These are phyloP conservation scores for Enteromius argenteus DNA, from an alignment of 2,797 vertebrate species.

Conservation along the genomic window DNA sequence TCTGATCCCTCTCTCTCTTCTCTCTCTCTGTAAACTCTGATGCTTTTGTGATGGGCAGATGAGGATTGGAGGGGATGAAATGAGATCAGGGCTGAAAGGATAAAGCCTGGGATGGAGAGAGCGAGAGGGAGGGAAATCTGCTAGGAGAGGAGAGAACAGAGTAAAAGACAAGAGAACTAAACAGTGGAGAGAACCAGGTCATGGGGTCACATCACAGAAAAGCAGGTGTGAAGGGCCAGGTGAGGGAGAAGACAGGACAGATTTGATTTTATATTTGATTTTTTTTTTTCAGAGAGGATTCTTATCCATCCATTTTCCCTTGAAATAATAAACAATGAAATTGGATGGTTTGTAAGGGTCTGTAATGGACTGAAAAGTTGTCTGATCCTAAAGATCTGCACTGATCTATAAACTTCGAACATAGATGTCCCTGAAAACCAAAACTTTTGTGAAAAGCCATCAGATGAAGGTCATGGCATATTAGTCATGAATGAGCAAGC, in stretches of 20 bases:
- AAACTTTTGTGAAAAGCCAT: not conserved
- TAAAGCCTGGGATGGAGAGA: conserved; percentile 78
- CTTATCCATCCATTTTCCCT: not conserved
- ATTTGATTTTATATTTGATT: not conserved
- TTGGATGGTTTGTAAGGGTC: not conserved
- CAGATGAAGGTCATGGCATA: not conserved
- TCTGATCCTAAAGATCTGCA: not conserved
- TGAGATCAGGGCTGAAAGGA: conserved; percentile 83
- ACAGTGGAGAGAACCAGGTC: conserved; percentile 51
- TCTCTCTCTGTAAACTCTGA: conserved; percentile 36
- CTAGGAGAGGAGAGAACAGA: conserved; percentile 25
- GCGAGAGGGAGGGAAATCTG: conserved; percentile 52
- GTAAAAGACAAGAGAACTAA: conserved; percentile 42
- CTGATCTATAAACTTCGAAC: not conserved
- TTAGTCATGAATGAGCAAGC: conserved; percentile 28
- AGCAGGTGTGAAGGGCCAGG: conserved; percentile 24
- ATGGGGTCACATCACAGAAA: conserved; percentile 54
- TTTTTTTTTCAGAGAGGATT: not conserved
- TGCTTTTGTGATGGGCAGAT: conserved; percentile 78
- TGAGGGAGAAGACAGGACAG: not conserved
- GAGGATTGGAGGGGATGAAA: conserved; percentile 84
- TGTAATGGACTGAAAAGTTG: not conserved
- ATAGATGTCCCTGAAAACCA: not conserved
- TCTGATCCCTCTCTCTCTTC: conserved; percentile 45
- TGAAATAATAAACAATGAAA: not conserved